A percentile compares a stretch with the other conserved stretches of the same genome.
Evolutionary conservation across 1,140 invertebrate genomes (phyloP).

Genomic region (Diuraphis noxia): DNA sequence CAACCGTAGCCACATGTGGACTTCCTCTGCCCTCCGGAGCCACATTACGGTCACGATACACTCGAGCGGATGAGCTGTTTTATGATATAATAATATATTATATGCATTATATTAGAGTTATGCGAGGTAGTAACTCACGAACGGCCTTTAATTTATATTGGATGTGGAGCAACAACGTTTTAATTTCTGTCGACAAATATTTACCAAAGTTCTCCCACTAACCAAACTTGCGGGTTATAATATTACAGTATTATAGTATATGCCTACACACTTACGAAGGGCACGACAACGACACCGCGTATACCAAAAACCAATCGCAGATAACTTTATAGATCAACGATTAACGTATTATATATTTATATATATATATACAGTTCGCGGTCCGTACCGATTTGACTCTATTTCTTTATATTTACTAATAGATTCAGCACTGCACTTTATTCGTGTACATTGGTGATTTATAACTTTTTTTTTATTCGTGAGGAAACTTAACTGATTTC

Average conservation of each 20-base stretch:
- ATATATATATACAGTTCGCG: too few species aligned
- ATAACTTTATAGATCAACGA: not conserved
- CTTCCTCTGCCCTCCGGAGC: too few species aligned
- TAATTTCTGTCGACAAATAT: not conserved
- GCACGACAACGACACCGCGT: not conserved
- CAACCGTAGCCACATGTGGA: not conserved
- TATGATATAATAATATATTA: not conserved
- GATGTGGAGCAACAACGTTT: not conserved
- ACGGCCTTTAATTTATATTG: not conserved
- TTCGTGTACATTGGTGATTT: not conserved
- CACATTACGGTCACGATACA: not conserved
- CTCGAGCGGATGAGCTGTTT: not conserved
- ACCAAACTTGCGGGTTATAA: not conserved
- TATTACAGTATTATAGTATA: not conserved
- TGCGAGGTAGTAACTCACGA: not conserved
- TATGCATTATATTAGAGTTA: not conserved
- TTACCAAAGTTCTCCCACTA: not conserved
- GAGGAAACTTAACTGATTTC: not conserved
- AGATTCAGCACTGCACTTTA: not conserved
- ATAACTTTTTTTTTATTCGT: not conserved
- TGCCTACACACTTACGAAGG: not conserved
- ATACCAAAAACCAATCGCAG: not conserved
- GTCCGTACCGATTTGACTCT: not conserved
- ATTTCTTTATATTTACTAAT: not conserved
- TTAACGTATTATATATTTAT: not conserved